Evolutionary conservation across 92 coral and sea anemone species (phyloP).

Genomic region (Plumapathes pennacea): DNA sequence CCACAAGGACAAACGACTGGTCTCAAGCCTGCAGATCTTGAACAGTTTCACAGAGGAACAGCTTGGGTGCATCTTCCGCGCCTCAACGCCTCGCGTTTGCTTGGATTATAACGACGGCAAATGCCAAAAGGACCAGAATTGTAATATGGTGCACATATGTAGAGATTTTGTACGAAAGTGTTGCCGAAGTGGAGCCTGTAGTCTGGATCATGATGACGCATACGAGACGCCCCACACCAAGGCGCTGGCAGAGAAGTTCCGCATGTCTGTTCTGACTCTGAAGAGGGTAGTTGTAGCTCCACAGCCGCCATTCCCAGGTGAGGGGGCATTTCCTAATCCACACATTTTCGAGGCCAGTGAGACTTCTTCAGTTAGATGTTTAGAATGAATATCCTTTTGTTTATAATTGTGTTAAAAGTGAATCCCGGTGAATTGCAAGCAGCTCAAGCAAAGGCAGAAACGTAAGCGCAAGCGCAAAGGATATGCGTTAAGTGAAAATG

Average conservation of each 20-base stretch:
- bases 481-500: no score
- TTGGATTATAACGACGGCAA: constrained; percentile 48
- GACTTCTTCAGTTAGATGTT: no score
- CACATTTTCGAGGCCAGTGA: no score
- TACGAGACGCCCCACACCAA: constrained; percentile 34
- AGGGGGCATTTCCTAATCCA: no score
- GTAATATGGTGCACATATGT: constrained; percentile 70
- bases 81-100: constrained; percentile 52
- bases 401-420: no score
- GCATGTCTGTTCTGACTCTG: no score
- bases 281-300: no score
- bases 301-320: no score
- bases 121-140: constrained; percentile 24
- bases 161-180: constrained; percentile 46
- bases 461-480: no score
- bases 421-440: no score
- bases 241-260: constrained; percentile 35
- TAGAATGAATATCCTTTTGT: no score
- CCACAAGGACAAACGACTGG: constrained; percentile 14
- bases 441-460: no score
- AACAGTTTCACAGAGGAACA: constrained; percentile 36
- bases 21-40: constrained; percentile 30
- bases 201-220: constrained; percentile 57
- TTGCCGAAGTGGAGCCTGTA: constrained; percentile 41
- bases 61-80: constrained; percentile 36